Conservation (phyloP, 2,888 invertebrate genomes). For the Melolontha melolontha region DNA sequence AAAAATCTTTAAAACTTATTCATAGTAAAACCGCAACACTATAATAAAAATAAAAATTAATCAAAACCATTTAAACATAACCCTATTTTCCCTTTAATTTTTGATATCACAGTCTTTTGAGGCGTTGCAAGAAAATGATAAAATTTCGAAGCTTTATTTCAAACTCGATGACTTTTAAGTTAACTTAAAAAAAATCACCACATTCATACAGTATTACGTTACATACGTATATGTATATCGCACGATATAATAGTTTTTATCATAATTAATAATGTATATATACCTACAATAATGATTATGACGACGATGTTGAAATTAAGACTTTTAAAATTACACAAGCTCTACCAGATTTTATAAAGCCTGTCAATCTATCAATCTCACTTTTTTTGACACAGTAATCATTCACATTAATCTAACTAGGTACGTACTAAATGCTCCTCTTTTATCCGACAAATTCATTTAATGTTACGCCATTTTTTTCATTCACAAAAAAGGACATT, state of each 20-base stretch:
- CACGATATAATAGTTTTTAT: too few relatives aligned
- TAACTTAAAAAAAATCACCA: not conserved
- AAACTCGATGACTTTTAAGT: constrained; percentile 19
- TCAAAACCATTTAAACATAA: not conserved
- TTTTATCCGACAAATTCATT: too few relatives aligned
- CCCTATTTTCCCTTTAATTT: constrained; percentile 40
- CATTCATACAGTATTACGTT: not conserved
- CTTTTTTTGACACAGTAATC: not conserved
- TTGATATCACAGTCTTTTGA: constrained; percentile 63
- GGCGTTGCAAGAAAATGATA: constrained; percentile 56
- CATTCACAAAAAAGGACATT: too few relatives aligned
- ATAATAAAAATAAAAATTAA: not conserved
- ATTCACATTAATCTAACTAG: too few relatives aligned
- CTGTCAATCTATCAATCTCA: constrained; percentile 8
- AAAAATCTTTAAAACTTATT: constrained; percentile 32
- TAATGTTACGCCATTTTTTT: too few relatives aligned
- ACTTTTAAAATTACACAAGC: too few relatives aligned
- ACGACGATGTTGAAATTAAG: too few relatives aligned
- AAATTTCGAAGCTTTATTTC: constrained; percentile 14
- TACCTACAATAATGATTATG: too few relatives aligned
- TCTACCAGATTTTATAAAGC: too few relatives aligned
- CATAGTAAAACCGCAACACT: constrained; percentile 22
- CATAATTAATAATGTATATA: too few relatives aligned
- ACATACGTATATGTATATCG: too few relatives aligned
- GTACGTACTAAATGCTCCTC: too few relatives aligned